Evolutionary conservation across 2,888 invertebrate species (phyloP), one percentile per base, ranked within the genome.

Genomic region (Tetramorium bicarinatum): DNA sequence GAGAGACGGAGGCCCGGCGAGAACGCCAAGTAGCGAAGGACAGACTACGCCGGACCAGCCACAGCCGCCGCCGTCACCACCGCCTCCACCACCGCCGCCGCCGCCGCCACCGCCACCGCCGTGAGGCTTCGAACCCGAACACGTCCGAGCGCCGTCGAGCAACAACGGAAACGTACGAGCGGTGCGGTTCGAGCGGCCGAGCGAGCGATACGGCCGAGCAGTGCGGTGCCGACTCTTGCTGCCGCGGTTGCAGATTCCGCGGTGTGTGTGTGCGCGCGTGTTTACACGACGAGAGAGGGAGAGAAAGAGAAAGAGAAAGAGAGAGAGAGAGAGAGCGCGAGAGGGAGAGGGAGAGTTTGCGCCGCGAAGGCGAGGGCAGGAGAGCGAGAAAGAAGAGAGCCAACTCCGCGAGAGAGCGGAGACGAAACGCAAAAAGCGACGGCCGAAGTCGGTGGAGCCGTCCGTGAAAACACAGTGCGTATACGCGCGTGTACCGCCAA

Each of bases 191-290:
- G 91, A 82, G 82, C 85, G 84, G 67, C 85, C 91, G 87, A 90
- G 81, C 85, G 83, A 88, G 64, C 89, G 88, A 79, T 90, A 92
- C 87, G 89, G 88, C 76, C 91, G 83, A 91, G 82, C 87, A 93
- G 92, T 88, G 88, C 92, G 85, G 92, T 91, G 86, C 91, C 92
- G 83, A 91, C 90, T 91, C 90, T 90, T 89, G 91, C 87, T 89
- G 89, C 88, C 89, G 90, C 90, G 91, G 88, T 87, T 87, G 47
- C 82, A 80, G 82, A 71, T 87, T 85, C 80, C 29, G 82, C 69
- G 84, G 87, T 85, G 87, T 83, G 83, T 71, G 83, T 84, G 87
- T 85, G 87, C 64, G 86, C 88, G 86, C 72, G 91, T 90, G 91
- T 90, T 91, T 90, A 91, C 91, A 84, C 86, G 85, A 84, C 83